Percentiles rank a stretch among this genome's conserved stretches.
Evolutionary conservation across 2,797 vertebrate genomes (phyloP).

Genomic region (Phalanger gymnotis): DNA sequence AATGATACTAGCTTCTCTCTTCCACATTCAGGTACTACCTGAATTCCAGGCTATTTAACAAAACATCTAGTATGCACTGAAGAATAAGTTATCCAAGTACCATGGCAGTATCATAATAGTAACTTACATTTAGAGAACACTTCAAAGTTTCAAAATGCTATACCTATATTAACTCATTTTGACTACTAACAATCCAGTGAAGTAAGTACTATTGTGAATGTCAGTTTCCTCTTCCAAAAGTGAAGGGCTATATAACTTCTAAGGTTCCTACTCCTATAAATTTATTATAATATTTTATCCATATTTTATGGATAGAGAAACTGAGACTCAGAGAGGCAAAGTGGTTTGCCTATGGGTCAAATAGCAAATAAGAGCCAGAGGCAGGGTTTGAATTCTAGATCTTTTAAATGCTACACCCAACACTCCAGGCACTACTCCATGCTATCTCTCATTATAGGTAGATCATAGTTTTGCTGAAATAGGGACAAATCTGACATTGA

Average conservation of each 20-base stretch:
- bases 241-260: background rate
- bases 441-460: background rate
- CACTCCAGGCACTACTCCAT: background rate
- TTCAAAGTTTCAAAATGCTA: conserved; percentile 3
- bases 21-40: background rate
- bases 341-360: background rate
- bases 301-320: background rate
- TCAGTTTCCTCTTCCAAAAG: background rate
- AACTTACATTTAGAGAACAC: conserved; percentile 2
- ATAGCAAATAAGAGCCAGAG: background rate
- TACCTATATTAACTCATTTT: background rate
- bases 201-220: background rate
- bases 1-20: background rate
- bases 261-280: background rate
- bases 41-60: background rate
- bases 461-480: background rate
- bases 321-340: background rate
- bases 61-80: conserved; percentile 8
- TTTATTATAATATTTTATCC: background rate
- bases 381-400: background rate
- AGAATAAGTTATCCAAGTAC: conserved; percentile 27
- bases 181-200: background rate
- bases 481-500: background rate
- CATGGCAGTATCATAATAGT: background rate
- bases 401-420: background rate